Evolutionary conservation across 2,888 invertebrate genomes (phyloP), one percentile per base, ranked within the genome.

Genomic region (Amblyjoppa fuscipennis): DNA sequence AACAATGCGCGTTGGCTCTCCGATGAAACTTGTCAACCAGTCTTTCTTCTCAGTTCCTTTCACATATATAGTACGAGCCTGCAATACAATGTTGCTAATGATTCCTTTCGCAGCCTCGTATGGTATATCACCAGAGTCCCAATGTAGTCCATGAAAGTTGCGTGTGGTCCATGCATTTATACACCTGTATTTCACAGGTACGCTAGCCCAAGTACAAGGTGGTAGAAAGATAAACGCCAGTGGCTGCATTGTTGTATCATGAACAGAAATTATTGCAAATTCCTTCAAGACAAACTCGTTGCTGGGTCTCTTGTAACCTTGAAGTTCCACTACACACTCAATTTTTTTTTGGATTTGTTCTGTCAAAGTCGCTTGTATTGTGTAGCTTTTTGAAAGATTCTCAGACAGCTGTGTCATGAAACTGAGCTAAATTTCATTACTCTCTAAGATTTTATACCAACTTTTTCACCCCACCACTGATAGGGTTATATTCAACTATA

Each of bases 251-350:
- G 28, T 45, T 7, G 41, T 25, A 45, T 74, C 38, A 0, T 68
- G 41, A 13, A 70, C 64, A 9, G 70, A 51, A 28, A 49, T 56
- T n/a, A 85, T 77, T 1, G 31, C 75, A n/a, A 82, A 64, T 64
- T 85, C 76, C 38, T 79, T 85, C 9, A 75, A n/a, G n/a, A 82
- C 68, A 16, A 85, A 85, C 20, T 82, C 56, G 11, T 79, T 75
- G 13, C 41, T 38, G 59, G 70, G 53, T 16, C 61, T 61, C n/a
- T 41, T 69, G 28, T 81, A 84, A 31, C 77, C 77, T 81, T 84
- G 68, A 20, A 84, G 34, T 64, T 79, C 79, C n/a, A 79, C 56
- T 6, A 83, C 49, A 20, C 61, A 70, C 31, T 59, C 70, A 49
- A 41, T 53, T 53, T 53, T 51, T 16, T 53, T 5, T 53, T 53